These are phyloP conservation scores for Chelidonichthys spinosus DNA, from an alignment of 2,797 vertebrate species.

Conservation along the genomic window DNA sequence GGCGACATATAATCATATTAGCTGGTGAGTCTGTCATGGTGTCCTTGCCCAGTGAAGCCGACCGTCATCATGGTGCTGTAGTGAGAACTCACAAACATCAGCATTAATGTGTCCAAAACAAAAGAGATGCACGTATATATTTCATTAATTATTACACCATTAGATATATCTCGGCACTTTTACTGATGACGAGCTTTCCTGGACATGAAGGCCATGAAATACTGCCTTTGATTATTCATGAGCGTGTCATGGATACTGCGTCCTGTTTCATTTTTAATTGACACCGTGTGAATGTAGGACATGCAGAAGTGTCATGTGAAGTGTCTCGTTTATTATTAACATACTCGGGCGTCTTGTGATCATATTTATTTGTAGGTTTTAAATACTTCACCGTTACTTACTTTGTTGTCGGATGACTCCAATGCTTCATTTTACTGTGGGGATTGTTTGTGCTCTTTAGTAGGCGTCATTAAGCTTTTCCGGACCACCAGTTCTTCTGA, in stretches of 20 bases:
- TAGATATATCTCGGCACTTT: too few relatives aligned
- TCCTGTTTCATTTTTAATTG: conserved; percentile 32
- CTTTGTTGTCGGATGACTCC: conserved; percentile 3
- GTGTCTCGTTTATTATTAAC: conserved; percentile 41
- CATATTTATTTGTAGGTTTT: background rate
- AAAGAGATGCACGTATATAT: too few relatives aligned
- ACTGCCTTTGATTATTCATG: conserved; percentile 27
- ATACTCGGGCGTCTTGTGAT: conserved; percentile 1
- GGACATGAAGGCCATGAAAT: background rate
- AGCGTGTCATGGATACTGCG: conserved; percentile 22
- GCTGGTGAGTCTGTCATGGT: too few relatives aligned
- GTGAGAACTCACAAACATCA: too few relatives aligned
- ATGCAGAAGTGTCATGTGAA: conserved; percentile 38
- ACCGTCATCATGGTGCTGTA: too few relatives aligned
- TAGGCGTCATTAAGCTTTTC: conserved; percentile 48
- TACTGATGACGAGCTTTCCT: too few relatives aligned
- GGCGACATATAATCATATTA: too few relatives aligned
- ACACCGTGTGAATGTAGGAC: conserved; percentile 40
- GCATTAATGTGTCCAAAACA: too few relatives aligned
- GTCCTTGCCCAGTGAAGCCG: too few relatives aligned
- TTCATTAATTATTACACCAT: too few relatives aligned
- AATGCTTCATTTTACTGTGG: conserved; percentile 14
- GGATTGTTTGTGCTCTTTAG: conserved; percentile 26
- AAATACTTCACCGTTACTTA: background rate
- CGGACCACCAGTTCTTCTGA: conserved; percentile 42